Evolutionary conservation across 2,797 vertebrate species (phyloP), one percentile per base, ranked within the genome.

Genomic region (Buphagus erythrorhynchus): DNA sequence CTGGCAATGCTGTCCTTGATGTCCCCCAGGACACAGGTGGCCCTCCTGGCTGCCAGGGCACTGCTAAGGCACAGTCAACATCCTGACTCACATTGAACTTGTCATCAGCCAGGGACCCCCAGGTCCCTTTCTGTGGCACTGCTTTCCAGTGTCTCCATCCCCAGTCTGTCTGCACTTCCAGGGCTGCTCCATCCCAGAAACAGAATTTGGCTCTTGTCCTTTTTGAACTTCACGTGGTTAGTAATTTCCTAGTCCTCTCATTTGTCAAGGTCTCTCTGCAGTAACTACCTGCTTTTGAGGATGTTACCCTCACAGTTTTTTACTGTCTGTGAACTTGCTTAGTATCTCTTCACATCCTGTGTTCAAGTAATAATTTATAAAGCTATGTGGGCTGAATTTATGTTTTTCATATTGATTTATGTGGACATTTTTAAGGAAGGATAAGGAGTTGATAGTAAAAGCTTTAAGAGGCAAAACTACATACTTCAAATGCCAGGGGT

Each of bases 21-120:
- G 26, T 0, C 19, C n/a, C 43, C 65, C 42, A 59, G 31, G 36
- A 20, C 45, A 35, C 0, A 1, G 8, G 0, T 58, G 36, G 13
- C 26, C 26, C n/a, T 51, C 6, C 36, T 81, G 55, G 26, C 66
- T 81, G 26, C 17, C 55, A 21, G 66, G 36, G 26, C 38, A 31
- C 38, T 43, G 66, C 40, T 16, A 40, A 40, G 40, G 40, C 40
- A 40, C 38, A 40, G 40, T 40, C 40, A 40, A 15, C 40, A 40
- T 40, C 15, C 65, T 61, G 55, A 4, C 8, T 16, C 7, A 1
- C 4, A 4, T 26, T 36, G 21, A 36, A 0, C 6, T 36, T 26
- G 22, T 4, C 38, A 10, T 2, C 0, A 0, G 0, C 15, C 10
- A n/a, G 33, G 11, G 5, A 5, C 8, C 2, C 17, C 0, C 3